Evolutionary conservation across 2,888 invertebrate genomes (phyloP).

Genomic region (Colletes collaris): DNA sequence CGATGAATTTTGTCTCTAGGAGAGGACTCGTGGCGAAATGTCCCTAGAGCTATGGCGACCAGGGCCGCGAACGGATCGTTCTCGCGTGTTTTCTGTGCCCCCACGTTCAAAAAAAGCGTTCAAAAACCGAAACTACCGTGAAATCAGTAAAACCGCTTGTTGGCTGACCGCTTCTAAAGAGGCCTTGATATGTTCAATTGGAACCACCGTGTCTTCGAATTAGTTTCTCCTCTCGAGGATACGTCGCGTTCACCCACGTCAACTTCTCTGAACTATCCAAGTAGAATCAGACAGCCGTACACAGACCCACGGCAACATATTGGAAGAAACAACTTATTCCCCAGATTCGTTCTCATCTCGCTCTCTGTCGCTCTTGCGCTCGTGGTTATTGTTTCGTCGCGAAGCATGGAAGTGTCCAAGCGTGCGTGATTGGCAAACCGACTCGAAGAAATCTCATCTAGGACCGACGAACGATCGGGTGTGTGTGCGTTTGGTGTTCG

Average conservation of each 20-base stretch:
- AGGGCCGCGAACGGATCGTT: conserved; percentile 48
- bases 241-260: no score
- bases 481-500: conserved; percentile 47
- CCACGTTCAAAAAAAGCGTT: conserved; percentile 64
- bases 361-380: not conserved
- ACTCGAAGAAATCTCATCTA: not conserved
- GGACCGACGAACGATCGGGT: not conserved
- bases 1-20: conserved; percentile 5
- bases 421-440: not conserved
- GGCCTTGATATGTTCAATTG: conserved; percentile 79
- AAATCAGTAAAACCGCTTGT: conserved; percentile 70
- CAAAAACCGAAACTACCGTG: conserved; percentile 73
- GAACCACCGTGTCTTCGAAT: conserved; percentile 67
- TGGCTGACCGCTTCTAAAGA: conserved; percentile 71
- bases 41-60: conserved; percentile 41
- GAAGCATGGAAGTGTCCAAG: conserved; percentile 41
- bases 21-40: not conserved
- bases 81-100: conserved; percentile 34
- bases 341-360: not conserved
- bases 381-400: conserved; percentile 10
- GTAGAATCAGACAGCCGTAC: conserved; percentile 39
- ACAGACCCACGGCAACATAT: conserved; percentile 56
- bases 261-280: not conserved
- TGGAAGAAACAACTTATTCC: conserved; percentile 59
- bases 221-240: not conserved